Evolutionary conservation across 2,113 vertebrate species (phyloP), one percentile per base, ranked within the genome.

Genomic region (Falcunculus frontatus): DNA sequence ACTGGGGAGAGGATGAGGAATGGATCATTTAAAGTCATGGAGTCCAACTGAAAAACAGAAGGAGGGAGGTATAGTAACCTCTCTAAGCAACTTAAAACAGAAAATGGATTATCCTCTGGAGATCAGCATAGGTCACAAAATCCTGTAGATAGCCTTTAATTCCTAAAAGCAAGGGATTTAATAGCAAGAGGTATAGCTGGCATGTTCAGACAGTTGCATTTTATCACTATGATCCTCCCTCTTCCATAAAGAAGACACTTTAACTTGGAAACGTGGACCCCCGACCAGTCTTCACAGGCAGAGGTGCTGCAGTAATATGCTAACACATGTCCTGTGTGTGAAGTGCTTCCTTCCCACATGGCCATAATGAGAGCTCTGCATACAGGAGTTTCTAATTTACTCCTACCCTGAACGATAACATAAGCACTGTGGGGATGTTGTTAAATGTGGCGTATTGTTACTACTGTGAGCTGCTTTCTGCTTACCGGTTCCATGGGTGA

Each of bases 231-330:
- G 41, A 42, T 91, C 47, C 64, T 85, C 17, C 32, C 19, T 77
- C 49, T 59, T 85, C 63, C 10, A 7, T 83, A 22, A 67, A 88
- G 20, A 23, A 22, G 55, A 27, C 53, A 37, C 41, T 39, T 83
- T 50, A 57, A 30, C 13, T 33, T 0, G 1, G 74, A 68, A 83
- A 37, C 0, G 0, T 49, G 37, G 16, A 67, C 20, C 26, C 21
- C 39, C 0, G 0, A 10, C 30, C 79, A 59, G 1, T 33, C 20
- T 88, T 62, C n/a, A 60, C 1, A 1, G 72, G 84, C 73, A 46
- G 63, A 95, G 67, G 35, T 84, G 33, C 62, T 82, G 60, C 60
- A n/a, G 73, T 30, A 57, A 33, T 85, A 17, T 11, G 26, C 57
- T 50, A 32, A 35, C 86, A 62, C 29, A n/a, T 44, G 87, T 78